Base-by-base conservation (phyloP, 2,113 vertebrate species). In the Rhagologus leucostigma region DNA sequence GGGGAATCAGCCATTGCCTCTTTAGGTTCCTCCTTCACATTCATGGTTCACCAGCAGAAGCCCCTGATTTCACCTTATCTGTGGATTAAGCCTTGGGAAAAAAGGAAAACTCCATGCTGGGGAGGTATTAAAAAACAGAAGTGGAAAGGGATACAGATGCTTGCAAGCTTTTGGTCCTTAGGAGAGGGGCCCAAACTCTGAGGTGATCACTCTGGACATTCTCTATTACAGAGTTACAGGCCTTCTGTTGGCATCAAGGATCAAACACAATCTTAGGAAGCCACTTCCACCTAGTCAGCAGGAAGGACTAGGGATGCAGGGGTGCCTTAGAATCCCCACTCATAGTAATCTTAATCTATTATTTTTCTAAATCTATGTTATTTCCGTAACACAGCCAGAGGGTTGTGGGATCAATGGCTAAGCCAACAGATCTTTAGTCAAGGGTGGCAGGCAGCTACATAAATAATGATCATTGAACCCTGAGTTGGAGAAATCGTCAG, bases 51-150 rank as follows among this genome's bases (percentile, higher is more conserved):
- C 12, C 16, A 41, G 13, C 26, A 77, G 39, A 78, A 89, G 39
- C 3, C 1, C 2, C 7, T 67, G 2, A 3, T 17, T 87, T 87
- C 2, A 22, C 6, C 4, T 39, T 39, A 63, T 15, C 7, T 53
- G 10, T 6, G 26, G 7, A 69, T 23, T 77, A 60, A 75, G 13
- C 21, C 39, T 23, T 65, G 37, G 37, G 24, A 56, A 69, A 62
- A 69, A 86, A 55, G 16, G 22, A 82, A 22, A 30, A 7, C 5
- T 52, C 33, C 24, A 32, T 32, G 12, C 6, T 62, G 11, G 18
- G 24, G 49, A 77, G 32, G 11, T 24, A 62, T 62, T 70, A 59
- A 57, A 16, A 84, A 47, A 21, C 23, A 60, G 30, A 84, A 79
- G 11, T 10, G 13, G 65, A 64, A 84, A 93, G 16, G 12, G 6